Base-by-base conservation (phyloP, 1,140 invertebrate species). In the Microplitis mediator region DNA sequence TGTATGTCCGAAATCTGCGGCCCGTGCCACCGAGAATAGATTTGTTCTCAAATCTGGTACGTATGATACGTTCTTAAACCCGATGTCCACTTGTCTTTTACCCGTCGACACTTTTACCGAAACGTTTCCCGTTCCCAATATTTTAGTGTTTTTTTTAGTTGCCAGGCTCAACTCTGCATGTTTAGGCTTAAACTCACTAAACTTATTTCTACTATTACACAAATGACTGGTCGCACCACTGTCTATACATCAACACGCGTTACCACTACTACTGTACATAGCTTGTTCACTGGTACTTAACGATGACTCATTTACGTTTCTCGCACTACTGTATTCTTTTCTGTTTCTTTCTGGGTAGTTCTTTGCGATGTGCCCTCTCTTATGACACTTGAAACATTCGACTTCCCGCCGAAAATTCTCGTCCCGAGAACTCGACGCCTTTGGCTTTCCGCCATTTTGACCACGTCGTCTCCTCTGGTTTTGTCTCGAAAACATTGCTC, bases 41-140 rank as follows among this genome's bases (percentile, higher is more conserved):
- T 68, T 73, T 31, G 65, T 62, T 31, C 56, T 51, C 23, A 69
- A 50, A 23, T 69, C 65, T 4, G 72, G 72, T 36, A 73, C 72
- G 16, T 73, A 73, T 31, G 35, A 4, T 4, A 58, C 34, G n/a
- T 58, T 32, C 63, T 61, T 52, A 36, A 71, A 14, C 3, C 63
- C 51, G 0, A 71, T 71, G 50, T 62, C 13, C 9, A 4, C 45
- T 4, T 39, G 35, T 39, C 36, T 32, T 23, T 39, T 45, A 13
- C 35, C 36, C 3, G 62, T 62, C 0, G 11, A 23, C 31, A 35
- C 31, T 31, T 23, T 13, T 3, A 62, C 31, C 11, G 31, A 32
- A 13, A 70, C 54, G 32, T 60, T 60, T 39, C 68, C 68, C 23
- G 34, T 70, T 14, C 68, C 68, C 32, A 61, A 0, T 61, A 60